Conservation (phyloP, 2,113 vertebrate species). For the Picathartes gymnocephalus region DNA sequence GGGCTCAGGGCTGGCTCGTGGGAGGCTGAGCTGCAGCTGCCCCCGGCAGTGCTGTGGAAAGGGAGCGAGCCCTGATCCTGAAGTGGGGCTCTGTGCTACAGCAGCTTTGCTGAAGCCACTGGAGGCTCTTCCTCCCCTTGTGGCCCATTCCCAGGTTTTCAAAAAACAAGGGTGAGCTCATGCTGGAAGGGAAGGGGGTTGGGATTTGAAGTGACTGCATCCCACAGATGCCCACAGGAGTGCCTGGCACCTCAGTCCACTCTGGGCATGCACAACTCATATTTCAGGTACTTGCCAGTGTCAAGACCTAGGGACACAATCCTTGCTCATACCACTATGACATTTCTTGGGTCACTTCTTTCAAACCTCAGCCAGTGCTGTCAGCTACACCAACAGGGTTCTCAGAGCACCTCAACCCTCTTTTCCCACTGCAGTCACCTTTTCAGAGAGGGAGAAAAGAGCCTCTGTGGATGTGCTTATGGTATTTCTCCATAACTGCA, state of each 20-base stretch:
- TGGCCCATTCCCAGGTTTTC: not conserved
- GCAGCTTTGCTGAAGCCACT: not conserved
- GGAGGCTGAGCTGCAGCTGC: not conserved
- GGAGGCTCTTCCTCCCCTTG: not conserved
- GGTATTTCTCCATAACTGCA: not conserved
- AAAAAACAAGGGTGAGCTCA: not conserved
- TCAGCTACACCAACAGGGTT: not conserved
- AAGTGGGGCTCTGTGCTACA: not conserved
- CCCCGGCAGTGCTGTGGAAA: fast-evolving
- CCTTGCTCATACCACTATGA: not conserved
- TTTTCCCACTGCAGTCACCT: not conserved
- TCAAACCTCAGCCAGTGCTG: not conserved
- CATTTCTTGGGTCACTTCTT: not conserved
- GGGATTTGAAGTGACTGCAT: not conserved
- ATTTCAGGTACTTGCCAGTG: not conserved
- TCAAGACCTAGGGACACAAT: not conserved
- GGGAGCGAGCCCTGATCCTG: not conserved
- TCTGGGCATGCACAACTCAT: fast-evolving
- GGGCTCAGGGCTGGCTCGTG: fast-evolving
- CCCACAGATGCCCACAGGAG: not conserved
- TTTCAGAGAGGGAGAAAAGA: not conserved
- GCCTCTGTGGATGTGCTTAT: not conserved
- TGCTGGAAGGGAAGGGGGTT: not conserved
- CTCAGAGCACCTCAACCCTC: not conserved
- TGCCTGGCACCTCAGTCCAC: no score